Conservation (phyloP, 2,888 invertebrate genomes). For the Tigriopus californicus region DNA sequence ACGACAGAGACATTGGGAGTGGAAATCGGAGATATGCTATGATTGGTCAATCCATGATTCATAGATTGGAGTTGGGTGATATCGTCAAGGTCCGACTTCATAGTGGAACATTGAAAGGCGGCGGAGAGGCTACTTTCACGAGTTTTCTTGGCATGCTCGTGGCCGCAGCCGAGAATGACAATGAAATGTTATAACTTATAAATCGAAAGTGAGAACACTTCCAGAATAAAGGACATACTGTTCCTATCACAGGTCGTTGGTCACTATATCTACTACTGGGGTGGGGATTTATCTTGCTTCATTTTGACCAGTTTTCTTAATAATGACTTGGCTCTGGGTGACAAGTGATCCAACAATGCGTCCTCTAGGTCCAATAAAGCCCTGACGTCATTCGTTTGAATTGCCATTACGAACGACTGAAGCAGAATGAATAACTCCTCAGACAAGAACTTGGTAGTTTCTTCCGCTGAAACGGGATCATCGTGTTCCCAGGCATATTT, state of each 20-base stretch:
- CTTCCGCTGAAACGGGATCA: background rate
- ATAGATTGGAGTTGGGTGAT: background rate
- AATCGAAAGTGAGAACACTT: too few relatives aligned
- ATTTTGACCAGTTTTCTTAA: too few relatives aligned
- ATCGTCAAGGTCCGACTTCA: background rate
- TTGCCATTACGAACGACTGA: conserved; percentile 5
- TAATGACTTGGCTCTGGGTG: too few relatives aligned
- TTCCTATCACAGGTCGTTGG: too few relatives aligned
- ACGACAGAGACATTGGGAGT: conserved; percentile 1
- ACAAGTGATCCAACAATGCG: too few relatives aligned
- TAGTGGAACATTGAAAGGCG: background rate
- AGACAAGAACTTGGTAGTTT: background rate
- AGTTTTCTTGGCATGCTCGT: background rate
- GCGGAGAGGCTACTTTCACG: background rate
- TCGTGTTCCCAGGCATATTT: conserved; percentile 8
- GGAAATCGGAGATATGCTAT: background rate
- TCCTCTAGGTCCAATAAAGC: too few relatives aligned
- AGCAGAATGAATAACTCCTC: conserved; percentile 2
- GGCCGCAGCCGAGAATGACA: background rate
- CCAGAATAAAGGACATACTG: too few relatives aligned
- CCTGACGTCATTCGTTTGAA: background rate
- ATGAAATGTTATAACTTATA: too few relatives aligned
- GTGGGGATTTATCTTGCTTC: too few relatives aligned
- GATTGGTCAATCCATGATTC: conserved; percentile 2
- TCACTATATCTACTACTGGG: too few relatives aligned